Base-by-base conservation (phyloP, 1,140 invertebrate species). In the Ceratoteleas bidentatus region DNA sequence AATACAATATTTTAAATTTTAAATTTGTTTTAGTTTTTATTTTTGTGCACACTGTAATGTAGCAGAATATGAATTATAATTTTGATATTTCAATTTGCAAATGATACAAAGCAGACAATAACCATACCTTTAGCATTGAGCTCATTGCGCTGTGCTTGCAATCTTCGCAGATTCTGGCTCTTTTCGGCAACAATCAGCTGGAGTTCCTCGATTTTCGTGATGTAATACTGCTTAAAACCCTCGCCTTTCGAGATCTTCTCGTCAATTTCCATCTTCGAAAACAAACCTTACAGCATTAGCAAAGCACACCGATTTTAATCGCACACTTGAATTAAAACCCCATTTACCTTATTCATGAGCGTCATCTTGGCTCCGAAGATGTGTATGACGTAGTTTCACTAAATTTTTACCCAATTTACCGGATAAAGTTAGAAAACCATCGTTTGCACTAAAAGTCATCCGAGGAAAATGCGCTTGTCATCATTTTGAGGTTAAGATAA, bases 81-180 rank as follows among this genome's bases (percentile, higher is more conserved):
- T 58, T 43, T 47, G 33, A 49, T 8, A 47, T 50, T 50, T 62
- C 6, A 10, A 6, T 40, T 38, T 38, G 6, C 8, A 10, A 13
- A 50, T 56, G 43, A 69, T 64, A 32, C 57, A 34, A 40, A 64
- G 14, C 53, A 60, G 68, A 75, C 43, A 69, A 32, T 58, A 50
- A 3, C 40, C 6, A 70, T 92, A 97, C 96, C 97, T 96, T 99
- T 99, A 6, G 98, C 98, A 93, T 99, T 99, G 0, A 99, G 94
- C 92, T 99, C 99, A 95, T 99, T 99, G 85, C 99, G 93, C 89
- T 99, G 99, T 13, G 99, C 99, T 93, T 99, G 98, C 53, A 99
- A 93, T 90, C 99, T 95, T 74, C 99, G 93, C 16, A 99, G 92
- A 93, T 99, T 99, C 92, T 99, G 98, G 85, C 96, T 97, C 89